Percentiles rank a stretch among this genome's conserved stretches.
These are phyloP conservation scores for Crotalus viridis DNA, from an alignment of 2,113 vertebrate genomes.

Conservation along the genomic window DNA sequence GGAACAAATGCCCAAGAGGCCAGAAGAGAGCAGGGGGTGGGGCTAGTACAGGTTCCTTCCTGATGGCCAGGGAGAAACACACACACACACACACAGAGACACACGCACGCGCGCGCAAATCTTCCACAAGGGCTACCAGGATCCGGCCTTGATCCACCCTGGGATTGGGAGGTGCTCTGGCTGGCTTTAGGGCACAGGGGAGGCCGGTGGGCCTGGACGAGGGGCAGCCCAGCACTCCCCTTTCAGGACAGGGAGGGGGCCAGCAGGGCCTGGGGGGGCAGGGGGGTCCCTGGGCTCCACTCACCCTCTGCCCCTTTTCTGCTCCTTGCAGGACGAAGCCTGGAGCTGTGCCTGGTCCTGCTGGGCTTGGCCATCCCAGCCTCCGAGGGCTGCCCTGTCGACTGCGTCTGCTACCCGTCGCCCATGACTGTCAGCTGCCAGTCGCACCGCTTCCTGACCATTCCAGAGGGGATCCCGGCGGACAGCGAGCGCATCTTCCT, in stretches of 20 bases:
- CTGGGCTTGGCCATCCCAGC: constrained; percentile 79
- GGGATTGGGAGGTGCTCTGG: neutral
- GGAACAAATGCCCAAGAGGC: neutral
- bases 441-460: constrained; percentile 88
- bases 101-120: too few species aligned
- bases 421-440: constrained; percentile 98
- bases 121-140: neutral
- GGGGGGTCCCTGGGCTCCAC: neutral
- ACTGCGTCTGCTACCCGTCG: constrained; percentile 94
- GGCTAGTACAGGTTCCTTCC: neutral
- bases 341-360: constrained; percentile 76
- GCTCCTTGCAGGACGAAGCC: constrained; percentile 70
- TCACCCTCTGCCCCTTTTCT: constrained; percentile 60
- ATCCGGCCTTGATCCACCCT: neutral
- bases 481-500: constrained; percentile 94
- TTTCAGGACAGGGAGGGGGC: neutral
- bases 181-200: neutral
- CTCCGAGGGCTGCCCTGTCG: constrained; percentile 80
- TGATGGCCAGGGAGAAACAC: neutral
- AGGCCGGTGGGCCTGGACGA: neutral
- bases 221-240: neutral
- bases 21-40: too few species aligned
- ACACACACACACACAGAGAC: too few species aligned
- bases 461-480: constrained; percentile 91
- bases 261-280: neutral